phyloP scores from a whole-genome alignment of 2,797 vertebrate species.

The Siniperca obscura region DNA sequence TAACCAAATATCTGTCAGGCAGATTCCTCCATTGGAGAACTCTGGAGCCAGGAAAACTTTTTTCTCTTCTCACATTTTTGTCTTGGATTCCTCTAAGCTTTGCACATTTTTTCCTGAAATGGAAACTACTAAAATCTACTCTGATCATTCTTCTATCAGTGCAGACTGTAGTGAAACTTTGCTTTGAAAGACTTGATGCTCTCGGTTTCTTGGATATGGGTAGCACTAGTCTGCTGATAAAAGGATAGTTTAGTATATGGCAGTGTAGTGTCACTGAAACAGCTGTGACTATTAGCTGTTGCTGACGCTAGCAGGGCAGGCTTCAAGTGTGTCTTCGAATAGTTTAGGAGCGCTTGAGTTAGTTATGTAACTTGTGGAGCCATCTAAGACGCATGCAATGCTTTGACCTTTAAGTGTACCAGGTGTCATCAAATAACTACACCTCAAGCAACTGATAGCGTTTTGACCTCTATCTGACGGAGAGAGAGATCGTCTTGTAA shows the following conservation, averaged over 20 bases:
- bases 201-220: background rate
- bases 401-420: constrained; percentile 70
- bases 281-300: constrained; percentile 59
- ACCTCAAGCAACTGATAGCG: constrained; percentile 6
- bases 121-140: constrained; percentile 45
- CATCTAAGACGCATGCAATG: constrained; percentile 23
- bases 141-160: background rate
- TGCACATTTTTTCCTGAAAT: constrained; percentile 39
- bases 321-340: constrained; percentile 50
- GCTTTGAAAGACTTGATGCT: constrained; percentile 8
- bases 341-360: constrained; percentile 66
- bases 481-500: background rate
- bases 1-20: constrained; percentile 15
- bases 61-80: constrained; percentile 10
- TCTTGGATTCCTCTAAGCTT: constrained; percentile 49
- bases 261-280: constrained; percentile 14
- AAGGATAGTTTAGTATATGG: background rate
- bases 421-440: constrained; percentile 41
- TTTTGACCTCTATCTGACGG: constrained; percentile 11
- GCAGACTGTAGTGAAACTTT: constrained; percentile 15
- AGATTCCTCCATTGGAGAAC: constrained; percentile 22
- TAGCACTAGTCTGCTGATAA: background rate
- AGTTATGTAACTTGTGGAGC: constrained; percentile 49
- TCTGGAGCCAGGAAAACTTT: constrained; percentile 27
- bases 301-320: constrained; percentile 61